Evolutionary conservation across 2,888 invertebrate genomes (phyloP), one percentile per base, ranked within the genome.

Genomic region (Netelia fuscicornis): DNA sequence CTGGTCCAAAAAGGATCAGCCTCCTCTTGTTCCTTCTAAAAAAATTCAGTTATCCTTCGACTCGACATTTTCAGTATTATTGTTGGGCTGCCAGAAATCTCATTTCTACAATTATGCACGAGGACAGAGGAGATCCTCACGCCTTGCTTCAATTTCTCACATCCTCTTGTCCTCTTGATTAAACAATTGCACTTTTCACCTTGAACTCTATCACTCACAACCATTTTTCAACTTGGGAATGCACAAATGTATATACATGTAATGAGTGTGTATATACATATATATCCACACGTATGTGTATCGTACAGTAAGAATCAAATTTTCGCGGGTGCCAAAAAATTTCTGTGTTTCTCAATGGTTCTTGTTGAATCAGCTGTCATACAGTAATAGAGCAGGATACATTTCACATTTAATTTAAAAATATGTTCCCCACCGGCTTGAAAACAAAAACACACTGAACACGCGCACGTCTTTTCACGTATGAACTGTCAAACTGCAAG

Each of bases 121-220:
- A 42, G 10, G 13, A 13, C 20, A 11, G 5, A 62, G 48, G 54
- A 54, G 2, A 48, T 17, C 10, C 48, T 30, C 42, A 25, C n/a
- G 20, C 25, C 68, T 74, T 13, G 23, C 9, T 10, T 17, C 1
- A 54, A 37, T 23, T n/a, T 20, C 17, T 25, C 30, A 62, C 44
- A 42, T 20, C 8, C 42, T 17, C 11, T 20, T 11, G 25, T 52
- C 8, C 48, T 56, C 20, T 74, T 25, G 17, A 56, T 54, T 79
- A 37, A 5, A 56, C 54, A 83, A 71, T 71, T 70, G 58, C 64
- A 79, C 64, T 56, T 23, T 56, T 80, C 64, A 80, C 76, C 76
- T 77, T 82, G 70, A 68, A 75, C 75, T 76, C 48, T 71, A 64
- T 56, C 10, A 48, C 30, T 9, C 17, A 5, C 42, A 82, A 82